Base-by-base conservation (phyloP, 2,888 invertebrate genomes). In the Pimpla rufipes region DNA sequence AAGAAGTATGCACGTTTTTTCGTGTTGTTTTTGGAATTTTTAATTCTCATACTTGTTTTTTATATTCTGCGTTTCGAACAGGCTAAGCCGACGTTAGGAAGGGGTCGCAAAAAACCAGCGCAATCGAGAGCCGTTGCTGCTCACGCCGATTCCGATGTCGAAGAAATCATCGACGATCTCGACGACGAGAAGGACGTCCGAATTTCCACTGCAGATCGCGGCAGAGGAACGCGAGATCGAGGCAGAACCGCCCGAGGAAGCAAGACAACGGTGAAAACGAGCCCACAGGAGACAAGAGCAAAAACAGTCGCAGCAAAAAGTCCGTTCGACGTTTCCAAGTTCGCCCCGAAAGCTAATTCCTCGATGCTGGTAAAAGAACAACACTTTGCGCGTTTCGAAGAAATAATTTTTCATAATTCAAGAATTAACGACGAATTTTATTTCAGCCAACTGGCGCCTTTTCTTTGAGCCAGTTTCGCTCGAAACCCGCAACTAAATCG, bases 161-260 rank as follows among this genome's bases (percentile, higher is more conserved):
- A 57, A 42, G 64, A 57, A 0, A 70, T 47, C 8, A 45, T 18
- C 1, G 13, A 16, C 3, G 73, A 55, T 8, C 50, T 57, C 16
- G 52, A 45, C 23, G 52, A 79, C n/a, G n/a, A 40, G 18, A 70
- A n/a, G n/a, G n/a, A 67, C 16, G 40, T 37, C 2, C n/a, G 10
- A 11, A 6, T 13, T 10, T 10, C 62, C 10, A 70, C 64, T 59
- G 75, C 75, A 10, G 76, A 80, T 16, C 77, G 78, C 13, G 81
- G 77, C 8, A 67, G 80, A 78, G 77, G 79, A 11, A 29, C 81
- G 29, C 81, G 85, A 0, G 81, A 73, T 13, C 45, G 84, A 42
- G 79, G 70, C 16, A 80, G 73, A 37, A 75, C 70, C 6, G 23
- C 76, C 18, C 71, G 57, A 57, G 52, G 78, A 16, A 8, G 71